These are phyloP conservation scores for Eptesicus fuscus DNA, from an alignment of 2,113 vertebrate species.

Conservation along the genomic window DNA sequence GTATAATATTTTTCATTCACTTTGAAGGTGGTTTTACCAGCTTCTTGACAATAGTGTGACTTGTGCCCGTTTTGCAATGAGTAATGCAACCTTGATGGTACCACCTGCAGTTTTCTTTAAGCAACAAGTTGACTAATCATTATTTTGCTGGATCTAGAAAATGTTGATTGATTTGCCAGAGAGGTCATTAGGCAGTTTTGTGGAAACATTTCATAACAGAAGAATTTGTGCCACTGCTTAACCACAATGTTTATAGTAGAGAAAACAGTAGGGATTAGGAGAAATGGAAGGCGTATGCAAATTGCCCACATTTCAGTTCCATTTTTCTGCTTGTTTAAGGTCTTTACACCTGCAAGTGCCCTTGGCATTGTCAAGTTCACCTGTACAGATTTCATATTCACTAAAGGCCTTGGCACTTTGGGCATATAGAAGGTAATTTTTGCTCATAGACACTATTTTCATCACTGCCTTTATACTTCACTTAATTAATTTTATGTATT, in stretches of 20 bases:
- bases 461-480: background rate
- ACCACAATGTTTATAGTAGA: background rate
- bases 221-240: background rate
- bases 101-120: background rate
- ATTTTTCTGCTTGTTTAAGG: background rate
- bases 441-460: background rate
- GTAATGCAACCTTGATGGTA: background rate
- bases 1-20: background rate
- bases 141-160: background rate
- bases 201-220: background rate
- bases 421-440: background rate
- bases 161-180: background rate
- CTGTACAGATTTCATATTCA: background rate
- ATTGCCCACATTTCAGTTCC: background rate
- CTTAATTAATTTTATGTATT: background rate
- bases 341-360: background rate
- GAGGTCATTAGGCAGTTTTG: background rate
- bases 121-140: background rate
- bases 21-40: background rate
- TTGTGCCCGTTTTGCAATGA: background rate
- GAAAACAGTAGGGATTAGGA: background rate
- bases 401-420: background rate
- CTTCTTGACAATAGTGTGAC: background rate
- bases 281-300: background rate
- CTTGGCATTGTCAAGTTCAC: background rate